phyloP scores from a whole-genome alignment of 2,113 vertebrate species.

The Kobus ellipsiprymnus region DNA sequence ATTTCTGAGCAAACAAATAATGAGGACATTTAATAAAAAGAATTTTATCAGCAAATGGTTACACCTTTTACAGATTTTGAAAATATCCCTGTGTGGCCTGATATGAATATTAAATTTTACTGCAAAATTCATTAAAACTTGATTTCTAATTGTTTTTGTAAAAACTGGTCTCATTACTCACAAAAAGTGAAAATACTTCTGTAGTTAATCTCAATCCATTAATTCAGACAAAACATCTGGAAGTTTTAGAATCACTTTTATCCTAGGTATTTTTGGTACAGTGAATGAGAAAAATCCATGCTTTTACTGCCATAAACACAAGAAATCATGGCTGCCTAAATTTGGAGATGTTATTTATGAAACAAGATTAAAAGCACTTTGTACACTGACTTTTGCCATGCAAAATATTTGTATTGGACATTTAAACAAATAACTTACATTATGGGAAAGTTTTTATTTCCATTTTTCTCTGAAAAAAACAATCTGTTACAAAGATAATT shows the following conservation, averaged over 20 bases:
- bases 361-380: slow-evolving; percentile 45
- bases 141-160: background rate
- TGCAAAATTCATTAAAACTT: background rate
- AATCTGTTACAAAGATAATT: slow-evolving; percentile 22
- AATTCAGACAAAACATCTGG: slow-evolving; percentile 40
- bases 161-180: background rate
- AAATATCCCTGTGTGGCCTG: background rate
- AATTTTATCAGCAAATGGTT: background rate
- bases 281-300: slow-evolving; percentile 47
- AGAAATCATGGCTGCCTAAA: slow-evolving; percentile 55
- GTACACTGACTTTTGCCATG: slow-evolving; percentile 46
- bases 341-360: slow-evolving; percentile 64
- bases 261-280: slow-evolving; percentile 50
- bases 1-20: slow-evolving; percentile 69
- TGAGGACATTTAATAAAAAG: background rate
- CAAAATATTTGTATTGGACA: slow-evolving; percentile 65
- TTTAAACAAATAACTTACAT: slow-evolving; percentile 54
- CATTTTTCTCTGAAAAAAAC: slow-evolving; percentile 38
- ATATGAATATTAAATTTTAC: background rate
- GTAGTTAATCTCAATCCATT: slow-evolving; percentile 6
- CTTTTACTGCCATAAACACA: slow-evolving; percentile 28
- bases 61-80: background rate
- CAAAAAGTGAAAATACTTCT: slow-evolving; percentile 28
- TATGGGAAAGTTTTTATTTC: slow-evolving; percentile 54
- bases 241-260: slow-evolving; percentile 42